Evolutionary conservation across 2,113 vertebrate species (phyloP), one percentile per base, ranked within the genome.

Genomic region (Ammospiza caudacuta): DNA sequence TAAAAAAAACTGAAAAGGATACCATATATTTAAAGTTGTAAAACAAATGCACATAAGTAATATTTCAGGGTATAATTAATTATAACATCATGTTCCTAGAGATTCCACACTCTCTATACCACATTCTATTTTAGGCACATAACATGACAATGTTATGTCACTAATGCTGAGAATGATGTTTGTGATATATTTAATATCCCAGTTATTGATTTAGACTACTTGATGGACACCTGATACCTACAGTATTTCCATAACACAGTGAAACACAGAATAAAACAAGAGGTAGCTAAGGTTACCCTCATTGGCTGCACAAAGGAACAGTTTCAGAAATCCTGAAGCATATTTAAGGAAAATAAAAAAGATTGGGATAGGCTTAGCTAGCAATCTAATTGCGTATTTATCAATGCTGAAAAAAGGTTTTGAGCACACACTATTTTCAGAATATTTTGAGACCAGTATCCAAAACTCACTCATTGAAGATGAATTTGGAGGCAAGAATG

Each of bases 171-270:
- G 92, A 92, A 97, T 96, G 91, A 95, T 80, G 90, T 70, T 82
- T 87, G 94, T 61, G 96, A 96, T 96, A 96, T 95, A 96, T 97
- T 97, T 97, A 97, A 96, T 94, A 83, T n/a, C 58, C 37, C 58
- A n/a, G 85, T 93, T 92, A 97, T 97, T 89, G 91, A 95, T 97
- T 92, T 93, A 95, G 96, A 91, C 87, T 83, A 47, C 85, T 87
- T 90, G 88, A 74, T 74, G 57, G 94, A 95, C 63, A 97, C 61
- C 39, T 52, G 93, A 97, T 97, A 96, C 64, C 82, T 75, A 61
- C 63, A 75, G 72, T 90, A 94, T 95, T 93, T 95, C 86, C 91
- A 95, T 58, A 95, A 89, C 77, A 94, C 18, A 79, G 61, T 75
- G 80, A 90, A 90, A 95, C 80, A 96, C 47, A 89, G 62, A 94